Conservation (phyloP, 2,888 invertebrate genomes). For the Arctia plantaginis region DNA sequence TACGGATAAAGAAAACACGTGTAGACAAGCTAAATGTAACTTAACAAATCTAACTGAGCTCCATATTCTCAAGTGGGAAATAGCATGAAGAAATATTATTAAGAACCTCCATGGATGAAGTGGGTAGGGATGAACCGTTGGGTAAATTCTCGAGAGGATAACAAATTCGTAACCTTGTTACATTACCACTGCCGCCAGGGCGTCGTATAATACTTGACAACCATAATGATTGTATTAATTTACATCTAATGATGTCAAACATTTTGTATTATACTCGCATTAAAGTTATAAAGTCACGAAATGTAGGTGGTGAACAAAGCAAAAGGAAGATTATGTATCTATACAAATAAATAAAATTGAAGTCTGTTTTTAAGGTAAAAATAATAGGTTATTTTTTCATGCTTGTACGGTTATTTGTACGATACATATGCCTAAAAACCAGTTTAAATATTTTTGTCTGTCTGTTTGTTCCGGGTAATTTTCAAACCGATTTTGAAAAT, state of each 20-base stretch:
- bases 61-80: conserved; percentile 49
- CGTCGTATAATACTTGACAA: conserved; percentile 60
- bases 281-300: conserved; percentile 20
- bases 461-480: too few species aligned
- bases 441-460: too few species aligned
- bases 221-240: conserved; percentile 61
- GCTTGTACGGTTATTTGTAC: too few species aligned
- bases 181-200: conserved; percentile 53
- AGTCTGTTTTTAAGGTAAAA: too few species aligned
- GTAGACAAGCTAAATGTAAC: conserved; percentile 40
- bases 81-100: conserved; percentile 61
- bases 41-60: conserved; percentile 41
- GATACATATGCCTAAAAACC: too few species aligned
- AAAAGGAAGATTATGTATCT: not conserved
- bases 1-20: conserved; percentile 4
- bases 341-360: too few species aligned
- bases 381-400: too few species aligned
- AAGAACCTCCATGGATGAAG: conserved; percentile 56
- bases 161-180: conserved; percentile 65
- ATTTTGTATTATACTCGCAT: conserved; percentile 27
- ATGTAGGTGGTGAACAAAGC: not conserved
- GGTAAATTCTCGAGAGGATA: conserved; percentile 56
- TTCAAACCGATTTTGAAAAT: too few species aligned
- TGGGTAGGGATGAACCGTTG: conserved; percentile 53
- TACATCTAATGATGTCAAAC: conserved; percentile 46